phyloP scores from a whole-genome alignment of 2,888 invertebrate species.

The Eristalis tenax region DNA sequence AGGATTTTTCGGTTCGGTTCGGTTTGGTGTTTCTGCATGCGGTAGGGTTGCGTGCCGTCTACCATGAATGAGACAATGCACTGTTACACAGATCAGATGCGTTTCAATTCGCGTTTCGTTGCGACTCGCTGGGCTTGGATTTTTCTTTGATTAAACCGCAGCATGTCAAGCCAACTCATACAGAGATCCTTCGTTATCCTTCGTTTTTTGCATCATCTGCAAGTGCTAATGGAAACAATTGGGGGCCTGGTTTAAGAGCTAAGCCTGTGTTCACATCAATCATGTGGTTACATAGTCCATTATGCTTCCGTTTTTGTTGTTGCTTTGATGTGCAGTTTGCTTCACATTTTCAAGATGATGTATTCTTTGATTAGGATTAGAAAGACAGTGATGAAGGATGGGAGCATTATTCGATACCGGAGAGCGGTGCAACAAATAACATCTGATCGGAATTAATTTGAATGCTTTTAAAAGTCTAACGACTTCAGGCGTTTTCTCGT shows the following conservation, averaged over 20 bases:
- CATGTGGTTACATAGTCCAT: neutral
- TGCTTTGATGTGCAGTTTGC: neutral
- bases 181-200: slow-evolving; percentile 1
- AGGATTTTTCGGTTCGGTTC: slow-evolving; percentile 53
- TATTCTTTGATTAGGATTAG: neutral
- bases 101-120: slow-evolving; percentile 56
- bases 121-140: slow-evolving; percentile 40
- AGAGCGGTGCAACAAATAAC: no score
- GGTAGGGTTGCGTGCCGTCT: slow-evolving; percentile 39
- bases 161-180: slow-evolving; percentile 40
- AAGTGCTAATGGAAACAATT: slow-evolving; percentile 27
- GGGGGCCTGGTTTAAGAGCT: neutral
- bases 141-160: slow-evolving; percentile 61
- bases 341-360: neutral
- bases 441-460: no score
- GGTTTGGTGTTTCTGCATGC: slow-evolving; percentile 10
- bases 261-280: neutral
- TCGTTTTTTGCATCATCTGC: slow-evolving; percentile 19
- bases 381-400: neutral
- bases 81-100: slow-evolving; percentile 66
- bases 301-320: neutral
- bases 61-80: slow-evolving; percentile 59
- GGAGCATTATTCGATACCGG: neutral
- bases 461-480: no score
- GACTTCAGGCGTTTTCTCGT: no score